These are phyloP conservation scores for Tenthredo mesomela DNA, from an alignment of 2,888 invertebrate species.

Conservation along the genomic window DNA sequence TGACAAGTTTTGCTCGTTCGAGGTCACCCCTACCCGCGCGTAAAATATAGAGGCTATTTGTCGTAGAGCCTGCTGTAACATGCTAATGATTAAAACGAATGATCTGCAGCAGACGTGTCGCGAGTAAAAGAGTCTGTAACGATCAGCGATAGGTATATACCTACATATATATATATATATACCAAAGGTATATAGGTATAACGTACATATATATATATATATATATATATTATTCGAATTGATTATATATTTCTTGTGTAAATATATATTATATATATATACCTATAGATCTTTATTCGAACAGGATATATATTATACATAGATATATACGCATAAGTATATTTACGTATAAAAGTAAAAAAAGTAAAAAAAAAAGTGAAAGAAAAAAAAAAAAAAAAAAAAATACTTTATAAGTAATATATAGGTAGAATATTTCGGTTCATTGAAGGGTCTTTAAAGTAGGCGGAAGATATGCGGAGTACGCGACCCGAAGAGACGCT, in stretches of 20 bases:
- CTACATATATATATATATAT: background rate
- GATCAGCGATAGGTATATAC: background rate
- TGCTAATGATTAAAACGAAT: slow-evolving; percentile 21
- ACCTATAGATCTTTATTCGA: too few species aligned
- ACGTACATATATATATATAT: too few species aligned
- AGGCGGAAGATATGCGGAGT: background rate
- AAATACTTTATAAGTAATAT: background rate
- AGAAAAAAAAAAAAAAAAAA: too few species aligned
- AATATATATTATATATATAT: background rate
- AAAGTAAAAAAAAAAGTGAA: too few species aligned
- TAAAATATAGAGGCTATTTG: slow-evolving; percentile 6
- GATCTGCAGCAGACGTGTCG: background rate
- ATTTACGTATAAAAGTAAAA: too few species aligned
- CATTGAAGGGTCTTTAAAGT: background rate
- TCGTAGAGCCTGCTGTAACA: slow-evolving; percentile 1
- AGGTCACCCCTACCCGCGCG: slow-evolving; percentile 24
- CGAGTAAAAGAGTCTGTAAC: background rate
- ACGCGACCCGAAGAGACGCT: background rate
- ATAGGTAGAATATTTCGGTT: background rate
- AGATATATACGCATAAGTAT: too few species aligned
- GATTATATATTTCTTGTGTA: too few species aligned
- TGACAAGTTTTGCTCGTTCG: slow-evolving; percentile 6
- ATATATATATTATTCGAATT: too few species aligned
- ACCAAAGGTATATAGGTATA: background rate
- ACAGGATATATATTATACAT: too few species aligned